Conservation (phyloP, 1,140 invertebrate genomes). For the Armadillidium nasatum region DNA sequence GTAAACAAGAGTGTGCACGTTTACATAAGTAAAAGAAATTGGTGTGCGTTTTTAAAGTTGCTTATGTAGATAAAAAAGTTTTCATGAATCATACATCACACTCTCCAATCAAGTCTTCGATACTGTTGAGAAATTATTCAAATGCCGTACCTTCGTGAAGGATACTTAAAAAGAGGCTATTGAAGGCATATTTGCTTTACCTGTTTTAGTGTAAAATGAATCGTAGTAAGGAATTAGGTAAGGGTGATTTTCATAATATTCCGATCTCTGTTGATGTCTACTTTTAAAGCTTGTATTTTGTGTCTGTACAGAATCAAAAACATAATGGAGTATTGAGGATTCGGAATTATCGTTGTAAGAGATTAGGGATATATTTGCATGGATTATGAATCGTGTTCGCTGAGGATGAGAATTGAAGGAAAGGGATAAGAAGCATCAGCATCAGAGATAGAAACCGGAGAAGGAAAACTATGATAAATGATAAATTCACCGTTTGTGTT, state of each 20-base stretch:
- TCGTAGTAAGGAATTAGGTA: too few species aligned
- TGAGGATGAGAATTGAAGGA: background rate
- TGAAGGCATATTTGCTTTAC: background rate
- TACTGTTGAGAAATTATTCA: background rate
- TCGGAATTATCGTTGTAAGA: background rate
- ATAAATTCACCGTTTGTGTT: too few species aligned
- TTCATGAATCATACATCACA: background rate
- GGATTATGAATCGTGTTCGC: background rate
- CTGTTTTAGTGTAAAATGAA: background rate
- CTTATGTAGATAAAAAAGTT: background rate
- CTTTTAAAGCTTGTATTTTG: background rate
- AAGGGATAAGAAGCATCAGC: too few species aligned
- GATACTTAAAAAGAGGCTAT: background rate
- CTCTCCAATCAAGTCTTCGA: background rate
- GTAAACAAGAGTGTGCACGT: background rate
- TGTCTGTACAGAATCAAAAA: background rate
- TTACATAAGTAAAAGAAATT: background rate
- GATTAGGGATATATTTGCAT: background rate
- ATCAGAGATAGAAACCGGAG: too few species aligned
- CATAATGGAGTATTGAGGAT: constrained; percentile 9
- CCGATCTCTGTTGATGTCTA: background rate
- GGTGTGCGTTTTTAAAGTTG: background rate
- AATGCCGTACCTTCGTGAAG: background rate
- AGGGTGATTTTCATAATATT: background rate
- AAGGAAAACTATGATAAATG: too few species aligned